Evolutionary conservation across 2,113 vertebrate species (phyloP).

Genomic region (Cariama cristata): DNA sequence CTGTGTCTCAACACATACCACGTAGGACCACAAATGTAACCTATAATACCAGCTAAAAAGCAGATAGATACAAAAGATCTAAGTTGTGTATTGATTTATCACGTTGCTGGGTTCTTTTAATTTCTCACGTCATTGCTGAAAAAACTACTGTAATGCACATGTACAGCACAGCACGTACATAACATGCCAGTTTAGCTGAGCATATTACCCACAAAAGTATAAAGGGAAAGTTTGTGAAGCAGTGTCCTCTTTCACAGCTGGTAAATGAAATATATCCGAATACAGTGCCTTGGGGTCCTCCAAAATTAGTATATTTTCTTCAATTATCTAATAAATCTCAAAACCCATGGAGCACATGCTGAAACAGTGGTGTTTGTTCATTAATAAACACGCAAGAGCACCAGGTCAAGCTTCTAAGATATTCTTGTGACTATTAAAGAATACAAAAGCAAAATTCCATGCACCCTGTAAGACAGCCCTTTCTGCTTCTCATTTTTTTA

Average conservation of each 20-base stretch:
- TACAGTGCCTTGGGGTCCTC: not conserved
- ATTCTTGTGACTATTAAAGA: not conserved
- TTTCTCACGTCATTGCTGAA: not conserved
- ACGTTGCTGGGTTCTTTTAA: not conserved
- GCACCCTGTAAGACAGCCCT: not conserved
- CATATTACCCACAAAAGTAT: not conserved
- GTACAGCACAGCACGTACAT: not conserved
- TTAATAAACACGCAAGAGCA: not conserved
- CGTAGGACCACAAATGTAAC: not conserved
- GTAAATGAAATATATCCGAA: not conserved
- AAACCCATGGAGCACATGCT: not conserved
- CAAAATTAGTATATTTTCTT: not conserved
- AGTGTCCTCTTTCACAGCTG: accelerated
- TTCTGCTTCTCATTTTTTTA: not conserved
- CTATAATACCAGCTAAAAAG: not conserved
- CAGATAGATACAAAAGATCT: not conserved
- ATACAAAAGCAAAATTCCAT: not conserved
- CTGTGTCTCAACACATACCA: not conserved
- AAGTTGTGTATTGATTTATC: not conserved
- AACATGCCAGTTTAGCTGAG: not conserved
- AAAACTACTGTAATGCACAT: not conserved
- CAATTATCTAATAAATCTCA: not conserved
- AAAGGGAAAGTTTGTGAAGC: not conserved
- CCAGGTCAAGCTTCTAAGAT: not conserved
- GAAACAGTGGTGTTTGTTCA: not conserved